Base-by-base conservation (phyloP, 2,797 vertebrate genomes). In the Nannoperca australis region DNA sequence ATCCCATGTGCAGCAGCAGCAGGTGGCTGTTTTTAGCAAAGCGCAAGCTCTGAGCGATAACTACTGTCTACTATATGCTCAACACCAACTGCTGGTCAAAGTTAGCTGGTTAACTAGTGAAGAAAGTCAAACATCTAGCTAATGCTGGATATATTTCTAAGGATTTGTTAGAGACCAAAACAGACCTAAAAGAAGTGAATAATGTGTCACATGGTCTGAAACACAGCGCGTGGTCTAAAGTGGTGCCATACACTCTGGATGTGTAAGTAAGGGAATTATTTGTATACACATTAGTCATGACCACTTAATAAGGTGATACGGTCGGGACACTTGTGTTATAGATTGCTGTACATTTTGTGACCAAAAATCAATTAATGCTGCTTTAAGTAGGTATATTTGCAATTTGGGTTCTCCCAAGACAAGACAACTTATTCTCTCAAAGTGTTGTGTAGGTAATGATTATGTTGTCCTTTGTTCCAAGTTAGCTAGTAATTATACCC, bases 391-490 rank as follows among this genome's bases (percentile, higher is more conserved):
- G 8, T 45, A n/a, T 36, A 54, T 34, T 50, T 54, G 58, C 53
- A 69, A 27, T 73, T 32, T 34, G 12, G 13, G 11, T 49, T 54
- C 34, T 49, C 34, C 30, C 18, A 71, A 32, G 61, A 60, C 61
- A 55, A 30, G 18, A 36, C 54, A 14, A 2, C n/a, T 42, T n/a
- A 47, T 60, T 2, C 51, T 44, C 38, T 51, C 67, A 54, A 27
- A 38, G 32, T 66, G 60, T 63, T 32, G 27, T 66, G 36, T 40
- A 55, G 51, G 11, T 61, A 71, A 74, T 67, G 42, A 69, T 75
- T 65, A 72, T 65, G 63, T 68, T 75, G 40, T 49, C 40, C 24
- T n/a, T 13, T 12, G 45, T 42, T 49, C 38, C 45, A 58, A 38
- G 40, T 70, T 50, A 70, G 55, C 34, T 51, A 22, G 70, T 69